Conservation (phyloP, 2,888 invertebrate genomes). For the Leistus spinibarbis region DNA sequence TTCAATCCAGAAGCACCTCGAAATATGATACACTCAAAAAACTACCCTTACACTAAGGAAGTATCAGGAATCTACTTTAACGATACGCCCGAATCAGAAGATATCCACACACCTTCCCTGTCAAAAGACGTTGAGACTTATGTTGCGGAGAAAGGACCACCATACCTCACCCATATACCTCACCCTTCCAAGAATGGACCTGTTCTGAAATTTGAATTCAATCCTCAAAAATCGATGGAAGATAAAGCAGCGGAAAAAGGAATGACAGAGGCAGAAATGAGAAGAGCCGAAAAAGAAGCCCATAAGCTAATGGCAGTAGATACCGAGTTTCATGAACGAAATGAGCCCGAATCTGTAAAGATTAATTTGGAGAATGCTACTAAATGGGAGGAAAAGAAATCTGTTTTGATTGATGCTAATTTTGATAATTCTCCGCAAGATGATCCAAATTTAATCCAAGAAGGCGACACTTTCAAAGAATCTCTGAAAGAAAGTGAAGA, state of each 20-base stretch:
- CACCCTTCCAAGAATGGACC: background rate
- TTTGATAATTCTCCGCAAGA: background rate
- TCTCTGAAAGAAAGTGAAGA: background rate
- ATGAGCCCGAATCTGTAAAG: conserved; percentile 3
- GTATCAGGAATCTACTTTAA: conserved; percentile 5
- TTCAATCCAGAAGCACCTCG: conserved; percentile 2
- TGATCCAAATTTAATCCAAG: background rate
- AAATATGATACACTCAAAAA: conserved; percentile 20
- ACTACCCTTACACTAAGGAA: background rate
- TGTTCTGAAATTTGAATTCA: background rate
- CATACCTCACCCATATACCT: background rate
- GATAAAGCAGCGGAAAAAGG: background rate
- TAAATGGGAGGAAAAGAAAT: background rate
- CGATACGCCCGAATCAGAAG: background rate
- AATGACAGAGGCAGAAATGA: conserved; percentile 12
- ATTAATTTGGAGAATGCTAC: background rate
- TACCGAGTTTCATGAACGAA: conserved; percentile 21
- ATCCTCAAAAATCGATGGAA: background rate
- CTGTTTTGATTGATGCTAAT: background rate
- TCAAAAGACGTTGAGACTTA: background rate
- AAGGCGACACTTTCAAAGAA: background rate
- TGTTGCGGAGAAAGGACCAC: background rate
- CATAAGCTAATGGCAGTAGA: conserved; percentile 24
- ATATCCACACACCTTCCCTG: background rate
- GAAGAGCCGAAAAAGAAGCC: conserved; percentile 8